phyloP scores from a whole-genome alignment of 2,797 vertebrate species.

The Zenarchopterus dispar region DNA sequence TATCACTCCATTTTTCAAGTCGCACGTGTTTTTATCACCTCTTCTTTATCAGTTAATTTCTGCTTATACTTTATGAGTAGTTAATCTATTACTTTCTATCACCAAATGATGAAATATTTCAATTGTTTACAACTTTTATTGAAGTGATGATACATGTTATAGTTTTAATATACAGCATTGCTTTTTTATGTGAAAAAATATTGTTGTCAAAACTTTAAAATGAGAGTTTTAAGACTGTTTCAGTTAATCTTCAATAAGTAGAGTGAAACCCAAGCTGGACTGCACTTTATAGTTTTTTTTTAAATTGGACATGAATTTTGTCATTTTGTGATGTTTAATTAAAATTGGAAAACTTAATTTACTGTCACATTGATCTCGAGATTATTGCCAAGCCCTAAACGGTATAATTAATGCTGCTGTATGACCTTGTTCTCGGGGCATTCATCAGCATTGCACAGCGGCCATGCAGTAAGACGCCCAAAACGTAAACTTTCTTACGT shows the following conservation, averaged over 20 bases:
- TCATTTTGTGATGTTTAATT: conserved; percentile 8
- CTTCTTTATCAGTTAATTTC: no score
- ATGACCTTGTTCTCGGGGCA: conserved; percentile 1
- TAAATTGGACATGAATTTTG: neutral
- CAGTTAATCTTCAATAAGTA: neutral
- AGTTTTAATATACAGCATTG: neutral
- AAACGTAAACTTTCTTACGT: neutral
- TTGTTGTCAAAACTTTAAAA: neutral
- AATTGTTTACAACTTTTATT: neutral
- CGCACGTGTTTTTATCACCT: no score
- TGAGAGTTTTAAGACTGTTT: neutral
- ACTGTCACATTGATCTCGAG: conserved; percentile 9
- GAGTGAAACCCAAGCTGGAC: neutral
- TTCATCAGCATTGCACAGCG: conserved; percentile 1
- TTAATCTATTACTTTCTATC: conserved; percentile 6
- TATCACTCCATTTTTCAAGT: no score
- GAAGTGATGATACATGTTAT: neutral
- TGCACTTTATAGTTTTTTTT: conserved; percentile 3
- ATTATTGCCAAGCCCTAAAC: neutral
- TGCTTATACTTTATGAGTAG: neutral
- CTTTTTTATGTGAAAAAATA: no score
- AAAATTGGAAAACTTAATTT: conserved; percentile 5
- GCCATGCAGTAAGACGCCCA: neutral
- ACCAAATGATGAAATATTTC: neutral
- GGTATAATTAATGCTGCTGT: conserved; percentile 16